Percentiles rank a stretch among this genome's conserved stretches.
These are phyloP conservation scores for Colletes collaris DNA, from an alignment of 2,888 invertebrate genomes.

Conservation along the genomic window DNA sequence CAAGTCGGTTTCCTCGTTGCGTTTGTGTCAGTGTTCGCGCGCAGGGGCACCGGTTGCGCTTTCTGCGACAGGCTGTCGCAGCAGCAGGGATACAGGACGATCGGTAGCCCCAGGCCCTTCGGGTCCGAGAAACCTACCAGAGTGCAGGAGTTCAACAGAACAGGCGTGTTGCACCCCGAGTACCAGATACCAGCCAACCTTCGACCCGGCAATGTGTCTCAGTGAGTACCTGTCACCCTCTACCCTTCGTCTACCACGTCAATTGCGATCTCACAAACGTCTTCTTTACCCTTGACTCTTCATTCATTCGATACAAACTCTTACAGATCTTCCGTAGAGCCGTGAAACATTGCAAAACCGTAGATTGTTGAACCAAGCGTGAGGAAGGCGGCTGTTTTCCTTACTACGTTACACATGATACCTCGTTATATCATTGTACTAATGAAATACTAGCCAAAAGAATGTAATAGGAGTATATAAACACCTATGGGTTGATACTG, in stretches of 20 bases:
- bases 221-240: constrained; percentile 73
- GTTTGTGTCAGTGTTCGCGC: constrained; percentile 50
- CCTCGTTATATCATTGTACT: no score
- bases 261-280: no score
- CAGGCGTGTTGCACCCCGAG: constrained; percentile 81
- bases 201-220: constrained; percentile 78
- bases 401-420: no score
- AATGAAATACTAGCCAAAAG: no score
- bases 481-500: no score
- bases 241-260: neutral
- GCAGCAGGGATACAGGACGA: constrained; percentile 54
- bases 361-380: no score
- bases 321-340: no score
- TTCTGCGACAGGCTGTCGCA: constrained; percentile 58
- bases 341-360: no score
- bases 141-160: constrained; percentile 80
- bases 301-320: no score
- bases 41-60: constrained; percentile 61
- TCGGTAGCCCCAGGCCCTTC: constrained; percentile 76
- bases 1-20: constrained; percentile 50
- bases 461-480: no score
- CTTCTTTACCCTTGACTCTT: no score
- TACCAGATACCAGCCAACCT: constrained; percentile 81
- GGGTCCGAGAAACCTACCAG: constrained; percentile 76
- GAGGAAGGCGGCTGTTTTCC: no score